phyloP scores from a whole-genome alignment of 2,797 vertebrate genomes.

The Halcyon badia region DNA sequence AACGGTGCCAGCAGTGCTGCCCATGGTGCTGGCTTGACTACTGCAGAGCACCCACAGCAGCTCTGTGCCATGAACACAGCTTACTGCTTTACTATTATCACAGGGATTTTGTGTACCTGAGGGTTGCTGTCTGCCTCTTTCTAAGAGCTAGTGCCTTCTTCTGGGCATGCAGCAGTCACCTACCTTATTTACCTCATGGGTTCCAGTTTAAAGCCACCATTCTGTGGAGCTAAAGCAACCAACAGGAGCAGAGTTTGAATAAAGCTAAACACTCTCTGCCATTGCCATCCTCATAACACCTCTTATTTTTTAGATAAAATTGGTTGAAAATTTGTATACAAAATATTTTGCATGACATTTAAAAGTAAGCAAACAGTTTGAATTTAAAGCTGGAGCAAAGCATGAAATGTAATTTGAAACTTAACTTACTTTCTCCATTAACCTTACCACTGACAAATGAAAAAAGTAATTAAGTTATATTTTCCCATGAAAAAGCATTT shows the following conservation, averaged over 20 bases:
- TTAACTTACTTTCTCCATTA: not conserved
- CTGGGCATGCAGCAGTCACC: not conserved
- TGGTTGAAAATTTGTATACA: not conserved
- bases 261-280: not conserved
- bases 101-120: not conserved
- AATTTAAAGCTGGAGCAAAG: not conserved
- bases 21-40: fast-evolving
- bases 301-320: not conserved
- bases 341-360: not conserved
- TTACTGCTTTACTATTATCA: not conserved
- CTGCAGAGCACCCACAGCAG: not conserved
- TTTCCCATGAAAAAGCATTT: not conserved
- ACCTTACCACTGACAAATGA: not conserved
- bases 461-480: not conserved
- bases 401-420: not conserved
- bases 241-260: not conserved
- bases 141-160: not conserved
- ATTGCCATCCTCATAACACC: not conserved
- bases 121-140: not conserved
- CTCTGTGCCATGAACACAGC: not conserved
- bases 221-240: not conserved
- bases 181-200: not conserved
- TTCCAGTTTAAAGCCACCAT: not conserved
- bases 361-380: not conserved
- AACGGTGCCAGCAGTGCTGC: fast-evolving